Evolutionary conservation across 2,113 vertebrate genomes (phyloP).

Genomic region (Plecturocebus donacophilus): DNA sequence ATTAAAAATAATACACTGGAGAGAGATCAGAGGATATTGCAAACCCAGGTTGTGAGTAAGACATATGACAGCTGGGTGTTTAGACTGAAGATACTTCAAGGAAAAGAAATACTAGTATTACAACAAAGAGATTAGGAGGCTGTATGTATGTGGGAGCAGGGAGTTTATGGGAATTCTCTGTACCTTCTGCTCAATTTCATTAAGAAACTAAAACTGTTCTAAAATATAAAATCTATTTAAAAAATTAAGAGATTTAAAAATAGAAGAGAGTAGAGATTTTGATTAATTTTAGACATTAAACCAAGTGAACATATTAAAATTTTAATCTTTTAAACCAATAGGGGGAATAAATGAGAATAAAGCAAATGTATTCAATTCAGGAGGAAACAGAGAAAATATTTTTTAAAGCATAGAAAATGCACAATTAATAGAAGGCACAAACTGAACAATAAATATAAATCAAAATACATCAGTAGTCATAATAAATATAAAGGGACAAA

Average conservation of each 20-base stretch:
- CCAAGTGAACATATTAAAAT: background rate
- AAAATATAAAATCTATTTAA: background rate
- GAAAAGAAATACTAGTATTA: background rate
- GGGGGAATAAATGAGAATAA: constrained; percentile 21
- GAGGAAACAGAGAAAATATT: background rate
- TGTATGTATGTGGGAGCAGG: background rate
- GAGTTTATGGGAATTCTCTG: background rate
- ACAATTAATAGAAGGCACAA: background rate
- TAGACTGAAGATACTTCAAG: background rate
- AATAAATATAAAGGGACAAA: constrained; percentile 16
- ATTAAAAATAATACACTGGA: background rate
- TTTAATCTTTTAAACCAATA: constrained; percentile 19
- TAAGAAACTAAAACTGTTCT: background rate
- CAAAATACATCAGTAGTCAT: background rate
- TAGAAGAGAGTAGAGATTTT: background rate
- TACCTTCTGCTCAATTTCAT: background rate
- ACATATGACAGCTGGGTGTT: background rate
- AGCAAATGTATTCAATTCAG: background rate
- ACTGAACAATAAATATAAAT: background rate
- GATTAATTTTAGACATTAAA: constrained; percentile 44
- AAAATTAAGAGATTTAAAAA: background rate
- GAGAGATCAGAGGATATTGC: background rate
- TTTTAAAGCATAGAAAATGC: constrained; percentile 1
- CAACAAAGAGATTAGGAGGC: background rate
- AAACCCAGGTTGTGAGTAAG: background rate